These are phyloP conservation scores for Caenorhabditis parvicauda DNA, from an alignment of 2,888 invertebrate genomes.

Conservation along the genomic window DNA sequence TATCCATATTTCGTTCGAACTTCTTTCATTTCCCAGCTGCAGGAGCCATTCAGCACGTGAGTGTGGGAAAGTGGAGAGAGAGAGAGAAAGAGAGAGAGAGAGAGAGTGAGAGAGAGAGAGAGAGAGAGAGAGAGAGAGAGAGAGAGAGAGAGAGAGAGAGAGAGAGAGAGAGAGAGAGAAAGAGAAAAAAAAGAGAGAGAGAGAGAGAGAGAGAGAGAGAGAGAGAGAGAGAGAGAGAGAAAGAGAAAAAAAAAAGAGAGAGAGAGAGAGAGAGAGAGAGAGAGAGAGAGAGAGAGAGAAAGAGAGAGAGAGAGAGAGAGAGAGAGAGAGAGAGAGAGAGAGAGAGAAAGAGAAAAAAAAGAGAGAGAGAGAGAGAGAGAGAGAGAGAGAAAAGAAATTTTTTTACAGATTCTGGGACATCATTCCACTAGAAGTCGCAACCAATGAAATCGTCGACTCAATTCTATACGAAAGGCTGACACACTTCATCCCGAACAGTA, in stretches of 20 bases:
- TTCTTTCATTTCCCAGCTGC: constrained; percentile 15
- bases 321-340: neutral
- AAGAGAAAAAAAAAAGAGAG: too few species aligned
- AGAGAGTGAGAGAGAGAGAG: neutral
- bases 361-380: neutral
- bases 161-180: too few species aligned
- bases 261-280: too few species aligned
- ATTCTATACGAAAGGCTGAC: constrained; percentile 24
- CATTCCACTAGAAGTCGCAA: constrained; percentile 12
- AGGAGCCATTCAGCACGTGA: constrained; percentile 34
- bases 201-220: too few species aligned
- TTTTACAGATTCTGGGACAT: constrained; percentile 30
- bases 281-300: too few species aligned
- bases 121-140: too few species aligned
- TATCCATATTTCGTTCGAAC: constrained; percentile 34
- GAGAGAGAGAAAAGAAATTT: neutral
- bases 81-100: neutral
- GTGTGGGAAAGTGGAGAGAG: too few species aligned
- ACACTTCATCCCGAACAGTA: constrained; percentile 26
- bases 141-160: too few species aligned
- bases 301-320: neutral
- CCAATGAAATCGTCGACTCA: constrained; percentile 24
- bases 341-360: neutral
- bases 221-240: too few species aligned
- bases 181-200: too few species aligned